phyloP scores from a whole-genome alignment of 2,888 invertebrate genomes.

The Diplazon laetatorius region DNA sequence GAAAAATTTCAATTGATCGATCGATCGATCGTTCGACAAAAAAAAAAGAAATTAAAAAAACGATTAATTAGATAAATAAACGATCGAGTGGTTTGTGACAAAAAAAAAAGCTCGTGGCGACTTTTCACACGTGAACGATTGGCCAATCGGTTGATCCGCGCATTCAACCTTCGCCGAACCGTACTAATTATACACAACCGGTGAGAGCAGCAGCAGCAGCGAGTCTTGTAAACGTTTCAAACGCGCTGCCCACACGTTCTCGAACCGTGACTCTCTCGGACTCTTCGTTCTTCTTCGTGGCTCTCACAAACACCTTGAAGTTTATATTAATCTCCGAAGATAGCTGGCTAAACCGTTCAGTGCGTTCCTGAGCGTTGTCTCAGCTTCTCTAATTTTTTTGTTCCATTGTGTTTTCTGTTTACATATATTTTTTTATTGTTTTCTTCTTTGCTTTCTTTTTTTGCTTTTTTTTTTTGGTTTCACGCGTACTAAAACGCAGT shows the following conservation, averaged over 20 bases:
- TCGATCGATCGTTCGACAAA: constrained; percentile 10
- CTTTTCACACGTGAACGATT: constrained; percentile 11
- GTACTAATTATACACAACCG: constrained; percentile 79
- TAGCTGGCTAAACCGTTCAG: constrained; percentile 75
- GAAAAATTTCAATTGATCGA: too few relatives aligned
- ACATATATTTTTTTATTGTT: neutral
- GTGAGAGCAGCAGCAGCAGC: too few relatives aligned
- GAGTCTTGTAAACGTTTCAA: constrained; percentile 49
- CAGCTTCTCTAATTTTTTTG: constrained; percentile 44
- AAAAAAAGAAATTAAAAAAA: too few relatives aligned
- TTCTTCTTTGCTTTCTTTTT: neutral
- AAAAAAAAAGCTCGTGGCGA: neutral
- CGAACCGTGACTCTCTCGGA: constrained; percentile 64
- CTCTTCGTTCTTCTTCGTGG: constrained; percentile 8
- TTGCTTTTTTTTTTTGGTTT: constrained; percentile 11
- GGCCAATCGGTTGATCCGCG: constrained; percentile 56
- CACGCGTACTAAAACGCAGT: too few relatives aligned
- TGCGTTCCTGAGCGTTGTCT: constrained; percentile 71
- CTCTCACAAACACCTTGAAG: constrained; percentile 73
- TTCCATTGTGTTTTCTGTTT: too few relatives aligned
- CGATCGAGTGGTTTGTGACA: neutral
- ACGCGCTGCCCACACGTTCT: constrained; percentile 64
- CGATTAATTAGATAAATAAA: too few relatives aligned
- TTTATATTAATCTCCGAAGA: constrained; percentile 80
- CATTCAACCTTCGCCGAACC: constrained; percentile 75